Base-by-base conservation (phyloP, 2,113 vertebrate species). In the Nothoprocta pentlandii region DNA sequence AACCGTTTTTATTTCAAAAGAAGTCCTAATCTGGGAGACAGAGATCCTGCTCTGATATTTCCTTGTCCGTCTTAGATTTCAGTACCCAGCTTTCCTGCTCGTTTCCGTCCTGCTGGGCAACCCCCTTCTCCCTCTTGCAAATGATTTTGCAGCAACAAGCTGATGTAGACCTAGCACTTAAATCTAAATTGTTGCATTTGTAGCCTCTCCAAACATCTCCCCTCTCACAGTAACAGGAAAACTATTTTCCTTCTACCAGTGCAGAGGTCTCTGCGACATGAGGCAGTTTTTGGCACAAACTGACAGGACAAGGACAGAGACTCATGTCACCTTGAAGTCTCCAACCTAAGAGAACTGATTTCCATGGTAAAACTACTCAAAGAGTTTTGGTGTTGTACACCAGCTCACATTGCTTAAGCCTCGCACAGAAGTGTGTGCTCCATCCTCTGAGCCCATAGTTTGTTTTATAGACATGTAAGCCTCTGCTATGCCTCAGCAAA, bases 11-110 rank as follows among this genome's bases (percentile, higher is more conserved):
- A 32, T 69, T 23, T 54, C 71, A 17, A 81, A 84, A 93, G 63
- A 32, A 17, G 46, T 67, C 42, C n/a, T 30, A 41, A 74, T 11
- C 69, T 56, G n/a, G 28, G 54, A 94, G 83, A 95, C 88, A 90
- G 93, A 36, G 70, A 25, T 94, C 66, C 87, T 75, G 75, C 84
- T 95, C 77, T 84, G 77, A 89, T 69, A 80, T 34, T 89, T 92
- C 54, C 80, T 86, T 90, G 73, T 66, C 70, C 56, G 73, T 88
- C 10, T 0, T 42, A 32, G 74, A 47, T 92, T 94, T 82, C 88
- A 79, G 81, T 81, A 66, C 42, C 26, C 58, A 46, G 49, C 94
- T 93, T 76, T 86, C 42, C 51, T 80, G 47, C 49, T 83, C 1
- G 8, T 84, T 94, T 69, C 26, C 46, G 2, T 62, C 61, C 0